These are phyloP conservation scores for Columba livia DNA, from an alignment of 2,113 vertebrate species.

Conservation along the genomic window DNA sequence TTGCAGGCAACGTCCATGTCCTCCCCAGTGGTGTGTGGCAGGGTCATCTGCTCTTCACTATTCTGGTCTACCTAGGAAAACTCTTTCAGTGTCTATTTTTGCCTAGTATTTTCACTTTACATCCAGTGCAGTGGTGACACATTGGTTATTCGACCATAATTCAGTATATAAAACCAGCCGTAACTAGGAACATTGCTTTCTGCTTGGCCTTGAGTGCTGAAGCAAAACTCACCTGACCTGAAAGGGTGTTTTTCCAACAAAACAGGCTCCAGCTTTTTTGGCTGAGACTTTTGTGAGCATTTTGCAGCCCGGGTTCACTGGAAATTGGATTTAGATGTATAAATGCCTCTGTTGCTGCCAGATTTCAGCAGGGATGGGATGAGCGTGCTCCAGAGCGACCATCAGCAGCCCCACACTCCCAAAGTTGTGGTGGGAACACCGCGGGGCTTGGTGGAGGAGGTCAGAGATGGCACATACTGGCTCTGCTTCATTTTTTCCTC, in stretches of 20 bases:
- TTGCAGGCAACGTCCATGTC: not conserved
- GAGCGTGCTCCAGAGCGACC: rapidly evolving
- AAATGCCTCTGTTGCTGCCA: not conserved
- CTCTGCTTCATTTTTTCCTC: not conserved
- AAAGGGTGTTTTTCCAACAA: not conserved
- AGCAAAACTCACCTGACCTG: constrained; percentile 1
- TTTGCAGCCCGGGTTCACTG: not conserved
- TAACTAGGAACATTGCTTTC: not conserved
- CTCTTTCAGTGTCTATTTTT: constrained; percentile 21
- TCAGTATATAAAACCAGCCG: not conserved
- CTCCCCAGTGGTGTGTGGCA: not conserved
- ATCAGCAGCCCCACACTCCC: not conserved
- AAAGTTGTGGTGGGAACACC: not conserved
- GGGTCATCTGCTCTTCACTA: not conserved
- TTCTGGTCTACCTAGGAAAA: not conserved
- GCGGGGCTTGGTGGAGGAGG: not conserved
- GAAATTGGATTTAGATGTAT: not conserved
- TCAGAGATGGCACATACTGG: not conserved
- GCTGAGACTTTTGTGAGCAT: not conserved
- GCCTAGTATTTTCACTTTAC: not conserved
- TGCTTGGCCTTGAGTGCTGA: not conserved
- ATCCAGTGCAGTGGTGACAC: not conserved
- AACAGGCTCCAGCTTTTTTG: not conserved
- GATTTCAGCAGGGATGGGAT: not conserved
- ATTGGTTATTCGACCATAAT: not conserved